A percentile compares a stretch with the other conserved stretches of the same genome.
phyloP scores from a whole-genome alignment of 2,797 vertebrate genomes.

The Labeo calbasu region DNA sequence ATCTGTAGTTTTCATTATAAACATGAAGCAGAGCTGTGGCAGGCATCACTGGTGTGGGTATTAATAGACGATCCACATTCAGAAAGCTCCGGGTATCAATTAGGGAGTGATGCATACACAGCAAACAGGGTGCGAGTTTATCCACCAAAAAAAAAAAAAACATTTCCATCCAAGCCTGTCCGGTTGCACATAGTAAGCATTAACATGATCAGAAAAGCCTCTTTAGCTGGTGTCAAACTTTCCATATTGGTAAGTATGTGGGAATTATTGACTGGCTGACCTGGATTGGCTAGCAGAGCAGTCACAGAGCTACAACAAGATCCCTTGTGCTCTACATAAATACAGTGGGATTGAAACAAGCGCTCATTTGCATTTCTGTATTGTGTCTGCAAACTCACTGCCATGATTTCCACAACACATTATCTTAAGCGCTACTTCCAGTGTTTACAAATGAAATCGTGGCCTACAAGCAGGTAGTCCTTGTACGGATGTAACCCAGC shows the following conservation, averaged over 20 bases:
- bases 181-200: neutral
- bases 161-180: neutral
- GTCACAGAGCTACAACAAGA: conserved; percentile 59
- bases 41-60: conserved; percentile 66
- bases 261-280: conserved; percentile 77
- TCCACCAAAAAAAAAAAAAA: conserved; percentile 18
- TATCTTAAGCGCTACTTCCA: conserved; percentile 1
- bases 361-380: conserved; percentile 34
- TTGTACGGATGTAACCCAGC: neutral
- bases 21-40: conserved; percentile 49
- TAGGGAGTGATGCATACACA: conserved; percentile 47
- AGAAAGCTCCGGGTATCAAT: conserved; percentile 54
- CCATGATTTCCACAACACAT: conserved; percentile 24
- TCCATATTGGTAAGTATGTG: conserved; percentile 62
- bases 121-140: conserved; percentile 33
- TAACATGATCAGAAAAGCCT: conserved; percentile 29
- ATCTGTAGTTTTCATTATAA: conserved; percentile 64
- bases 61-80: conserved; percentile 72
- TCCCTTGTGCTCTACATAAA: conserved; percentile 53
- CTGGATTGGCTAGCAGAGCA: conserved; percentile 75
- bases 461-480: conserved; percentile 44
- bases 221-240: conserved; percentile 19
- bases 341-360: conserved; percentile 28
- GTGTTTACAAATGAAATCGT: conserved; percentile 11
- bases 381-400: conserved; percentile 43